A percentile compares a stretch with the other conserved stretches of the same genome.
These are phyloP conservation scores for Hirtodrosophila confusa DNA, from an alignment of 2,888 invertebrate genomes.

Conservation along the genomic window DNA sequence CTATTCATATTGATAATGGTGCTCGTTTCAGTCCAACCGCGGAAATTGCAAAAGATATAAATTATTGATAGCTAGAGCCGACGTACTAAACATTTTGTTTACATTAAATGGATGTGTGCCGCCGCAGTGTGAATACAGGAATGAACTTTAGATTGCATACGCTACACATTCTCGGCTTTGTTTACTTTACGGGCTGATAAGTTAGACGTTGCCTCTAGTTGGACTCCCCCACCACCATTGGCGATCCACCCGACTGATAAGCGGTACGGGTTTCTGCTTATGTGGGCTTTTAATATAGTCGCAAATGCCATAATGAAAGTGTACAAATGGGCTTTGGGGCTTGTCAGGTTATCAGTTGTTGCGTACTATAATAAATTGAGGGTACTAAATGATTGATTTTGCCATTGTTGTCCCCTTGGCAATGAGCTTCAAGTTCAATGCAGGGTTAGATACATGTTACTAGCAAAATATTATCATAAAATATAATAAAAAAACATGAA, in stretches of 20 bases:
- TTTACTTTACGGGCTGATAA: slow-evolving; percentile 37
- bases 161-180: slow-evolving; percentile 27
- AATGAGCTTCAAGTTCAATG: slow-evolving; percentile 33
- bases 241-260: slow-evolving; percentile 17
- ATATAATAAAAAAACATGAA: no score
- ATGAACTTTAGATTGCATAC: slow-evolving; percentile 40
- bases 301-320: slow-evolving; percentile 22
- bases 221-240: slow-evolving; percentile 13
- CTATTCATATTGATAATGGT: slow-evolving; percentile 17
- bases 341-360: slow-evolving; percentile 27
- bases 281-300: slow-evolving; percentile 21
- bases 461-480: no score
- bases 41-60: slow-evolving; percentile 25
- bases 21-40: background rate
- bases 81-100: slow-evolving; percentile 28
- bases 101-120: slow-evolving; percentile 16
- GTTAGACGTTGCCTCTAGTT: background rate
- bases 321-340: slow-evolving; percentile 16
- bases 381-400: slow-evolving; percentile 33
- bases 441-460: no score
- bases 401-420: slow-evolving; percentile 3
- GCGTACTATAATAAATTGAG: slow-evolving; percentile 17
- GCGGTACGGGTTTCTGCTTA: slow-evolving; percentile 1
- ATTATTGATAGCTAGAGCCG: slow-evolving; percentile 26
- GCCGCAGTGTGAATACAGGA: slow-evolving; percentile 11